Base-by-base conservation (phyloP, 2,888 invertebrate genomes). In the Melikaiella ostensackeni region DNA sequence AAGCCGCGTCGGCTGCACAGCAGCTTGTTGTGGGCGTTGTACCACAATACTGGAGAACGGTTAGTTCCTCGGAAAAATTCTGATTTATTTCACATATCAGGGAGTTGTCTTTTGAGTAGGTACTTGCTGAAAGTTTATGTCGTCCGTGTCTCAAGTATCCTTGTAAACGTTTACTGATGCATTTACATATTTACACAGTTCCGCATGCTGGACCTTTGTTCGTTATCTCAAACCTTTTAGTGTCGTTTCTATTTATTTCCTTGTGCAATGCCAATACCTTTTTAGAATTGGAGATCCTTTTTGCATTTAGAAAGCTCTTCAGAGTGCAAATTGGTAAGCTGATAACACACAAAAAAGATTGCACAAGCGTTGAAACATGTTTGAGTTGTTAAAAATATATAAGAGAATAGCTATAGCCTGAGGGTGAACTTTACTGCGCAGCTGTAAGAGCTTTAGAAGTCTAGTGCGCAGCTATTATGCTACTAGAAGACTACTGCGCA, bases 351-450 rank as follows among this genome's bases (percentile, higher is more conserved):
- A 50, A 50, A 50, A n/a, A n/a, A 55, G 55, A 55, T 57, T 57
- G 50, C 50, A 50, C n/a, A 50, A 50, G 50, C 50, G 19, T 50
- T 8, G n/a, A n/a, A 50, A 50, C n/a, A 50, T n/a, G n/a, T n/a
- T n/a, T n/a, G 2, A 8, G n/a, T n/a, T n/a, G 19, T 19, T 0
- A 46, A 46, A 46, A 46, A 46, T 19, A 46, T 19, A 46, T 46
- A 19, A 1, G 7, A 19, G 19, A 46, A 19, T 19, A 19, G 46
- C 16, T n/a, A n/a, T 46, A 19, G 46, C 19, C 6, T 19, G 7
- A n/a, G n/a, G 0, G 7, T 0, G n/a, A n/a, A 50, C n/a, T 2
- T 46, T n/a, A n/a, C 76, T 81, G 73, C 78, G 80, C 78, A 80
- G 78, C 81, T 80, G 77, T 79, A 79, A 13, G 38, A 38, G 3